Conservation (phyloP, 2,888 invertebrate genomes). For the Dryobotodes eremita region DNA sequence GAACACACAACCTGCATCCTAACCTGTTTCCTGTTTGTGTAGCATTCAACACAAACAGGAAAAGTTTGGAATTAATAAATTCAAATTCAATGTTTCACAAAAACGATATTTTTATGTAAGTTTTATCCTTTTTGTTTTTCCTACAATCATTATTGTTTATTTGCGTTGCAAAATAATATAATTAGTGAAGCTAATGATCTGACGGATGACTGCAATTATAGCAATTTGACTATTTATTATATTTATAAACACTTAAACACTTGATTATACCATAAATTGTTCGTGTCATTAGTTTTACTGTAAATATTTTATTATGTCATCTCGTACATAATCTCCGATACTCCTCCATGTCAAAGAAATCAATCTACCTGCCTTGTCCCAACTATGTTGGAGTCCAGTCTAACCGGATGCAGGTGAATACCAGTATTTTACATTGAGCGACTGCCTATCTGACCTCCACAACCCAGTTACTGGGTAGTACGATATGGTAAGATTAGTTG, state of each 20-base stretch:
- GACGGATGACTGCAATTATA: constrained; percentile 23
- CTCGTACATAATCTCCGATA: neutral
- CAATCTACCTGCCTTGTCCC: too few species aligned
- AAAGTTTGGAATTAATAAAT: neutral
- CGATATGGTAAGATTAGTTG: too few species aligned
- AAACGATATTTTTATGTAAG: neutral
- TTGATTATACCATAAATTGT: constrained; percentile 34
- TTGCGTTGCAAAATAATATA: constrained; percentile 14
- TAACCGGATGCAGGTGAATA: too few species aligned
- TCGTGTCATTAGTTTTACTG: constrained; percentile 3
- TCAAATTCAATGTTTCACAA: neutral
- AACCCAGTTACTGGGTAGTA: neutral
- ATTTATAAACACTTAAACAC: constrained; percentile 28
- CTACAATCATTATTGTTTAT: neutral
- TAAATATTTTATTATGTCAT: constrained; percentile 11
- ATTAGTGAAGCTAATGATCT: neutral
- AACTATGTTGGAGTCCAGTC: too few species aligned
- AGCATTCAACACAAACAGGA: neutral
- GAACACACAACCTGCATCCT: too few species aligned
- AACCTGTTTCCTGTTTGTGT: too few species aligned
- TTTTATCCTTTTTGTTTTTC: constrained; percentile 4
- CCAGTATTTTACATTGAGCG: neutral
- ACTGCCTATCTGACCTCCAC: neutral
- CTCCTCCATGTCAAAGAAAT: neutral
- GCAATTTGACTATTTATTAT: constrained; percentile 21